Evolutionary conservation across 1,140 invertebrate species (phyloP).

Genomic region (Oryctes rhinoceros): DNA sequence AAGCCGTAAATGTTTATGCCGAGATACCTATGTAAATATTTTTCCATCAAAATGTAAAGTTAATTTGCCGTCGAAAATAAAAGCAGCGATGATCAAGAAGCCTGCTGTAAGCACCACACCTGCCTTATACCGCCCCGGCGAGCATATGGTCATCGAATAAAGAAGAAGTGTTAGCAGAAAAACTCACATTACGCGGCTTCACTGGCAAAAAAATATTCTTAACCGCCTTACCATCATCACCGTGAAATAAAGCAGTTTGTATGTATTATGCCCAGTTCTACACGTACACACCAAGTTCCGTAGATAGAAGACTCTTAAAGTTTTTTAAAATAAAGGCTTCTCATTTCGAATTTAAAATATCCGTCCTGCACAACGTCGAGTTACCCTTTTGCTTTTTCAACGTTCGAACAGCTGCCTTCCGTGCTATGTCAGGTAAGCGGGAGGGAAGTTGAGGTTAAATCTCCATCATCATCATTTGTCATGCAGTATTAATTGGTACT

Average conservation of each 20-base stretch:
- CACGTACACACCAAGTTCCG: neutral
- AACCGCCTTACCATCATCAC: neutral
- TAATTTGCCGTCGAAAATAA: neutral
- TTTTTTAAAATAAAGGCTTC: neutral
- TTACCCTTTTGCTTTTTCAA: neutral
- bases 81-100: neutral
- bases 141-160: conserved; percentile 10
- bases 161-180: neutral
- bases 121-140: neutral
- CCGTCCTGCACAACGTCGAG: neutral
- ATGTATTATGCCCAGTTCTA: neutral
- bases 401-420: neutral
- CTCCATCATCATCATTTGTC: conserved; percentile 9
- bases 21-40: neutral
- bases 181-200: neutral
- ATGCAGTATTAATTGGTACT: conserved; percentile 1
- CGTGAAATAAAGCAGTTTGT: neutral
- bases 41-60: conserved; percentile 5
- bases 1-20: too few species aligned
- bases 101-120: neutral
- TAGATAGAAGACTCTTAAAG: neutral
- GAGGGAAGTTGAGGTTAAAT: neutral
- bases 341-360: conserved; percentile 1
- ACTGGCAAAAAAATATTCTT: neutral
- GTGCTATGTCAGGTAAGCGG: neutral